A percentile compares a stretch with the other conserved stretches of the same genome.
phyloP scores from a whole-genome alignment of 1,140 invertebrate genomes.

The Coenobita brevimanus region DNA sequence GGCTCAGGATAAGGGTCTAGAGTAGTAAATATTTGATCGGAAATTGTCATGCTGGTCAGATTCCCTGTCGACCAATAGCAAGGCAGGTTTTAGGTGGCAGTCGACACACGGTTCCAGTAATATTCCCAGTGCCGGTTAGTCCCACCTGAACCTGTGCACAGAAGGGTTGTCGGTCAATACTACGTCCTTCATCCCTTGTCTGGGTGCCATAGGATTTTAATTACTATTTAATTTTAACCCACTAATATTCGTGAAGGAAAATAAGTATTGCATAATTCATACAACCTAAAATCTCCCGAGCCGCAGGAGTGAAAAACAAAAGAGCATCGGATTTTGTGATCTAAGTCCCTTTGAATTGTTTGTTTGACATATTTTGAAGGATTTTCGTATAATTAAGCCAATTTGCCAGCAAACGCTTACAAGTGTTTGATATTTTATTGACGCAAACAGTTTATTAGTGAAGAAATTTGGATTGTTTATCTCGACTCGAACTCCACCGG shows the following conservation, averaged over 20 bases:
- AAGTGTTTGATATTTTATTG: conserved; percentile 43
- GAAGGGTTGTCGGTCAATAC: conserved; percentile 35
- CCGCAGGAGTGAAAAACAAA: conserved; percentile 35
- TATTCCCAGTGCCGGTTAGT: conserved; percentile 47
- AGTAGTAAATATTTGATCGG: not conserved
- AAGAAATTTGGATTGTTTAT: conserved; percentile 53
- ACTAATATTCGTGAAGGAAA: not conserved
- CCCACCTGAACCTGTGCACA: conserved; percentile 50
- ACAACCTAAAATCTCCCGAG: conserved; percentile 13
- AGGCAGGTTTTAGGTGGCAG: conserved; percentile 34
- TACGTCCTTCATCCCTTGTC: not conserved
- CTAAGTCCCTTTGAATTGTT: conserved; percentile 7
- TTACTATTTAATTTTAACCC: not conserved
- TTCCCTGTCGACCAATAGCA: conserved; percentile 27
- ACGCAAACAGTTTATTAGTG: not conserved
- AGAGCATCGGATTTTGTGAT: conserved; percentile 12
- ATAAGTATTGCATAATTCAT: conserved; percentile 32
- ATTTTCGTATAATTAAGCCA: not conserved
- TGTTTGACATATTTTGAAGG: not conserved
- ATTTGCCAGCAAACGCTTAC: not conserved
- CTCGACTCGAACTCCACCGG: conserved; percentile 25
- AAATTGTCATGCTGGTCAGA: conserved; percentile 1
- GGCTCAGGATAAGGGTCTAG: not conserved
- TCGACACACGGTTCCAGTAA: conserved; percentile 56
- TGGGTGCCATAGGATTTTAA: not conserved